phyloP scores from a whole-genome alignment of 2,113 vertebrate genomes.

The Cichladusa arquata region DNA sequence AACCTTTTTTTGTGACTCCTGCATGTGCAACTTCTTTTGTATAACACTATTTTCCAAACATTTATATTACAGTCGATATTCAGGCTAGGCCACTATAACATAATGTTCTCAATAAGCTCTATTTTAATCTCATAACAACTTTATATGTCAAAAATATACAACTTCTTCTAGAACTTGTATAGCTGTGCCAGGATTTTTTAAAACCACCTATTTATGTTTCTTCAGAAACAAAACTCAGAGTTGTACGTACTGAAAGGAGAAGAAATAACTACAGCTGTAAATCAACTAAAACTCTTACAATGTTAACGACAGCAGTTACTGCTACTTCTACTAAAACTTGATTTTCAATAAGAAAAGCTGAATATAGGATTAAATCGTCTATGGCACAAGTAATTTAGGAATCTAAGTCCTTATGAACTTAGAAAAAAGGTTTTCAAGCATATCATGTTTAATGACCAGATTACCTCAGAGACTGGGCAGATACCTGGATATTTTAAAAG shows the following conservation, averaged over 20 bases:
- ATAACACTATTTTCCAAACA: background rate
- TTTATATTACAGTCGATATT: background rate
- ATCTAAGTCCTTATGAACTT: background rate
- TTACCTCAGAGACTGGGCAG: background rate
- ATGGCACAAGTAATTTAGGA: background rate
- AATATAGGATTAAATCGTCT: background rate
- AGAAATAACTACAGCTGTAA: background rate
- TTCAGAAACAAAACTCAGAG: background rate
- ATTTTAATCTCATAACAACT: background rate
- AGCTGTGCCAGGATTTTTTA: background rate
- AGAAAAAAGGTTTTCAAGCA: background rate
- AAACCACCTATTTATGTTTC: background rate
- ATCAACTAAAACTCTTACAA: background rate
- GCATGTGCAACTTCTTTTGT: background rate
- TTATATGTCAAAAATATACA: background rate
- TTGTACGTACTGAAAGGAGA: background rate
- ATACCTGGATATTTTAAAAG: background rate
- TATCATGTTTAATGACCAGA: background rate
- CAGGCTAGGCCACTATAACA: background rate
- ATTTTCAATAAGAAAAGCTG: background rate
- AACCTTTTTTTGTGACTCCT: background rate
- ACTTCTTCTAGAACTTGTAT: background rate
- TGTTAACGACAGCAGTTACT: background rate
- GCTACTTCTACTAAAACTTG: background rate
- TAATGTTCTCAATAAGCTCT: background rate